These are phyloP conservation scores for Linurgus olivaceus DNA, from an alignment of 2,797 vertebrate genomes.

Conservation along the genomic window DNA sequence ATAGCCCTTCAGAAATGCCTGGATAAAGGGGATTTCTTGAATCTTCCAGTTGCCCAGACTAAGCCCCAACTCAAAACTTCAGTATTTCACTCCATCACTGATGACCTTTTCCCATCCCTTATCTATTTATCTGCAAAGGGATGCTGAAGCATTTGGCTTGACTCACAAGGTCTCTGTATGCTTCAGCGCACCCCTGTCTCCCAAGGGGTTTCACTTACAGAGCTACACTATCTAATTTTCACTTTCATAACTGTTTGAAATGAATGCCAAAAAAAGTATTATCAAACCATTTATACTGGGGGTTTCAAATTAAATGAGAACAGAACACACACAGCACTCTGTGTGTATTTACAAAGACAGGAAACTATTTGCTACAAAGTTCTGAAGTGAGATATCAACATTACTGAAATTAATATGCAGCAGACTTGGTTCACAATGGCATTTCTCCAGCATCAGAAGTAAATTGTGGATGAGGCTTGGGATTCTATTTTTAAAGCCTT, in stretches of 20 bases:
- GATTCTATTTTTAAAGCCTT: slow-evolving; percentile 13
- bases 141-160: background rate
- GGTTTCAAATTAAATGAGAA: background rate
- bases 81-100: background rate
- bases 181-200: background rate
- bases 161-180: background rate
- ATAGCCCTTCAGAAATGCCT: background rate
- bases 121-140: background rate
- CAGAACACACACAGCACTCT: background rate
- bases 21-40: background rate
- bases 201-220: background rate
- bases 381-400: background rate
- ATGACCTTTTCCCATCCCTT: background rate
- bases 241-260: background rate
- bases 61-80: background rate
- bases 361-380: background rate
- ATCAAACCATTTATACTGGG: background rate
- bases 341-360: background rate
- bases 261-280: background rate
- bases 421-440: background rate
- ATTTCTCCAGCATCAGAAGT: background rate
- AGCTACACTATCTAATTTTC: background rate
- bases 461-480: background rate
- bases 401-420: slow-evolving; percentile 15
- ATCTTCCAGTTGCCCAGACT: background rate